phyloP scores from a whole-genome alignment of 2,888 invertebrate species.

The Podabrus alpinus region DNA sequence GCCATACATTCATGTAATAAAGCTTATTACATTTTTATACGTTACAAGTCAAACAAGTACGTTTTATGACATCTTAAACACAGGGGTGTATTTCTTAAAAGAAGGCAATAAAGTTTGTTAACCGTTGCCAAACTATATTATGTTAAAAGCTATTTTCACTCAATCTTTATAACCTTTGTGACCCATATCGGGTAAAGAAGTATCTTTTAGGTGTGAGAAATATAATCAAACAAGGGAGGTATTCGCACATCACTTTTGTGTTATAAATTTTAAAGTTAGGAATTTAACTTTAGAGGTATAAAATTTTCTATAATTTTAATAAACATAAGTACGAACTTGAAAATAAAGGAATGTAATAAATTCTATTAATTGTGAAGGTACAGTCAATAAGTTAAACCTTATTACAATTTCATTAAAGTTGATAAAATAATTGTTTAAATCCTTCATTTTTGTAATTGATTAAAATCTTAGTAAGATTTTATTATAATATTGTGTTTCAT shows the following conservation, averaged over 20 bases:
- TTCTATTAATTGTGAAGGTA: too few relatives aligned
- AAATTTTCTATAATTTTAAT: too few relatives aligned
- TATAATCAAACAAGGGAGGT: background rate
- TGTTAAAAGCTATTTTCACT: constrained; percentile 25
- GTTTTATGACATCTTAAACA: constrained; percentile 16
- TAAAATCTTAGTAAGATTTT: too few relatives aligned
- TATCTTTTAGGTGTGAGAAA: constrained; percentile 15
- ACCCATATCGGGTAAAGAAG: constrained; percentile 16
- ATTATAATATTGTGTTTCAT: too few relatives aligned
- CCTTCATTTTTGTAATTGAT: too few relatives aligned
- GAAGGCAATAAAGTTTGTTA: constrained; percentile 26
- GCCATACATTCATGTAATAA: constrained; percentile 10
- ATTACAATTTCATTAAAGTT: too few relatives aligned
- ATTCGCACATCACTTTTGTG: background rate
- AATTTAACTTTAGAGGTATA: too few relatives aligned
- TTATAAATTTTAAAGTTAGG: background rate
- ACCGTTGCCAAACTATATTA: constrained; percentile 23
- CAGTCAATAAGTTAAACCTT: too few relatives aligned
- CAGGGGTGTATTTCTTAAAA: constrained; percentile 19
- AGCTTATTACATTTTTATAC: constrained; percentile 18
- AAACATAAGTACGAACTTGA: too few relatives aligned
- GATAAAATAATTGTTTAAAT: too few relatives aligned
- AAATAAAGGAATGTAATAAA: too few relatives aligned
- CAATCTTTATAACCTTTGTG: constrained; percentile 24
- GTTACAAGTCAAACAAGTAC: constrained; percentile 15